These are phyloP conservation scores for Craseonycteris thonglongyai DNA, from an alignment of 2,113 vertebrate genomes.

Conservation along the genomic window DNA sequence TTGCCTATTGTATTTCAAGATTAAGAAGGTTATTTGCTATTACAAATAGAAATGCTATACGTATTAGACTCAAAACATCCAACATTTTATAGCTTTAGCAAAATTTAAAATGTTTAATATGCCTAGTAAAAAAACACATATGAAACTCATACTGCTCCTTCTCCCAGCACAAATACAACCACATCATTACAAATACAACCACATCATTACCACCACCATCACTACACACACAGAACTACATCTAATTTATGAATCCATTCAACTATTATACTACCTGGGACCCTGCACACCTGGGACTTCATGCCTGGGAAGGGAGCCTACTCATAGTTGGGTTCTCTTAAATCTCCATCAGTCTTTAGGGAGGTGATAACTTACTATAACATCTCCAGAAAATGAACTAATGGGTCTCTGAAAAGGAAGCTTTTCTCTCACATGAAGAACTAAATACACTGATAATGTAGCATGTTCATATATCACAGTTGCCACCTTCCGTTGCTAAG, in stretches of 20 bases:
- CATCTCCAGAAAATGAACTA: not conserved
- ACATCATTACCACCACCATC: not conserved
- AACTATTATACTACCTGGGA: not conserved
- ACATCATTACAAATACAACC: not conserved
- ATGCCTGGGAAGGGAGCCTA: not conserved
- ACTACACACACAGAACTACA: not conserved
- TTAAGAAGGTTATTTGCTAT: not conserved
- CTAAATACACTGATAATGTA: not conserved
- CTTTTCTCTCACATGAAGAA: not conserved
- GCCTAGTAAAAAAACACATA: not conserved
- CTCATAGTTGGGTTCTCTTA: not conserved
- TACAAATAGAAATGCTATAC: not conserved
- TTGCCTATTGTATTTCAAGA: not conserved
- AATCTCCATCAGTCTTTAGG: not conserved
- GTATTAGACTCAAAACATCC: not conserved
- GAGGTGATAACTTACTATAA: not conserved
- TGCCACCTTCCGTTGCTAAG: not conserved
- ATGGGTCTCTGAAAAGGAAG: not conserved
- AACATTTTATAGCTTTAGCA: not conserved
- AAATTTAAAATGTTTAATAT: not conserved
- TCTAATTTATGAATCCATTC: not conserved
- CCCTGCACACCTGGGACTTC: not conserved
- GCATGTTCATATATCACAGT: not conserved
- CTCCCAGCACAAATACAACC: not conserved
- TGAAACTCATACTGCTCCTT: not conserved